A percentile compares a stretch with the other conserved stretches of the same genome.
These are phyloP conservation scores for Tupaia tana DNA, from an alignment of 2,113 vertebrate genomes.

Conservation along the genomic window DNA sequence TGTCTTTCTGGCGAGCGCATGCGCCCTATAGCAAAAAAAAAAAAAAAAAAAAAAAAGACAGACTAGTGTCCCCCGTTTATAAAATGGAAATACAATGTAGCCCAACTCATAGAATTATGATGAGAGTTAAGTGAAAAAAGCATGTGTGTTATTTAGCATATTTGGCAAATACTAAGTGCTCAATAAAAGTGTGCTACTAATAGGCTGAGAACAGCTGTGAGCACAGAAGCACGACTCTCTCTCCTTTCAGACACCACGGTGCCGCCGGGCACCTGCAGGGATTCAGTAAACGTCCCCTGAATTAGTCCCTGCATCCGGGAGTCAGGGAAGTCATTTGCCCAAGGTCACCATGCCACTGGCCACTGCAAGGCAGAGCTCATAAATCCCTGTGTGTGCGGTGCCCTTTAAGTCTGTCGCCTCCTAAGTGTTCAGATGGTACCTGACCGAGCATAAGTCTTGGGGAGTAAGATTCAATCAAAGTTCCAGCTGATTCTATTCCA, in stretches of 20 bases:
- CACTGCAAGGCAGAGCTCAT: conserved; percentile 30
- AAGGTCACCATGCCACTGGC: conserved; percentile 33
- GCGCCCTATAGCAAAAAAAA: too few species aligned
- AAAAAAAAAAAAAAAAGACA: neutral
- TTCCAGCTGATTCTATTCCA: conserved; percentile 74
- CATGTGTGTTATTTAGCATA: neutral
- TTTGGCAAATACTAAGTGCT: neutral
- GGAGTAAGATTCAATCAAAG: conserved; percentile 81
- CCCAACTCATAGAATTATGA: neutral
- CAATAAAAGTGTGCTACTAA: neutral
- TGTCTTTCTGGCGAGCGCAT: too few species aligned
- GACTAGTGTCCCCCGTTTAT: neutral
- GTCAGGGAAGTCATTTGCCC: conserved; percentile 36
- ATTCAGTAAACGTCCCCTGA: neutral
- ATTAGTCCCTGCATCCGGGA: neutral
- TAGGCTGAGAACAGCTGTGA: neutral
- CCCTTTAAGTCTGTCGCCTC: conserved; percentile 58
- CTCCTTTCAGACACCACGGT: neutral
- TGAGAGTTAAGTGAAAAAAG: neutral
- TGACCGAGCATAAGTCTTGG: conserved; percentile 76
- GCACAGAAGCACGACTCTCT: neutral
- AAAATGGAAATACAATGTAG: neutral
- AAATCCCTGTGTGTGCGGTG: neutral
- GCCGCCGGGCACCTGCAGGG: neutral
- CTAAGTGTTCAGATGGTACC: conserved; percentile 72